Evolutionary conservation across 2,113 vertebrate species (phyloP), one percentile per base, ranked within the genome.

Genomic region (Embiotoca jacksoni): DNA sequence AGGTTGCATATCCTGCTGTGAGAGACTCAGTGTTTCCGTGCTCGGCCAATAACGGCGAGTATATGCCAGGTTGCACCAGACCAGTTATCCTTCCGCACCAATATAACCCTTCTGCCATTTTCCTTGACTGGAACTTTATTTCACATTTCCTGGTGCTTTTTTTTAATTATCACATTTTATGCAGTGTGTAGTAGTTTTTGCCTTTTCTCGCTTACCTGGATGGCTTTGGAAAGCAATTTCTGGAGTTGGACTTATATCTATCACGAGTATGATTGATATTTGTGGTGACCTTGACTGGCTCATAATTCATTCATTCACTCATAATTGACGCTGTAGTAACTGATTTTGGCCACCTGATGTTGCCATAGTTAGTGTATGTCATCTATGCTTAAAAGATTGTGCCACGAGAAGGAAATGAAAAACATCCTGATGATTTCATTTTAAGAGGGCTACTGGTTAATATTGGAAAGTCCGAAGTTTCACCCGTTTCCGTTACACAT

Each of bases 1-100:
- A 63, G 13, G 44, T 59, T 59, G 58, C 39, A 23, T 73, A 7
- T 72, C 69, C 37, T 57, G 47, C 41, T 35, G 7, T 6, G 32
- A 61, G 8, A 70, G 32, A 71, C 15, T 54, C 36, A 0, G 14
- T 62, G 36, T 65, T 64, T 70, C 36, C 59, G 46, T 46, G 49
- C 64, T 86, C 52, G 68, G 66, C n/a, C 35, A 53, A 2, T 83
- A 1, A 5, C 23, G 23, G 23, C 23, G 1, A 23, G 23, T 23
- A 23, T 5, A n/a, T 8, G 57, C 47, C 47, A n/a, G 6, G 33
- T 46, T 55, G 32, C 50, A 63, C 14, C 11, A 46, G 54, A 67
- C 72, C 59, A 23, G 23, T 23, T 23, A 52, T 30, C 39, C 16
- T 9, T 47, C 14, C 16, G 31, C 32, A 50, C 65, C 0, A 0